Base-by-base conservation (phyloP, 2,113 vertebrate species). In the Eleginops maclovinus region DNA sequence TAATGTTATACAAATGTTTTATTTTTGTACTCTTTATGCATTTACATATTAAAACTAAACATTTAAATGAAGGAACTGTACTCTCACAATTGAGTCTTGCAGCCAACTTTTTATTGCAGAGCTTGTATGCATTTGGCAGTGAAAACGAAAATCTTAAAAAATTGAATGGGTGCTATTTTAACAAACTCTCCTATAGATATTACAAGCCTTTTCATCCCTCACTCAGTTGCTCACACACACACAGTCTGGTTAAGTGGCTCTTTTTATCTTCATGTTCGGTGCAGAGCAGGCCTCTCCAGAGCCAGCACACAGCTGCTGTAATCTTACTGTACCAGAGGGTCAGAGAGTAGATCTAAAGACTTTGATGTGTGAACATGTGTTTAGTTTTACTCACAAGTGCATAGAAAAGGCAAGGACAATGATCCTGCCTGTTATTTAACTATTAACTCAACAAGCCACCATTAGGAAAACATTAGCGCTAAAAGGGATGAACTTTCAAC, bases 21-120 rank as follows among this genome's bases (percentile, higher is more conserved):
- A 94, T 94, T 94, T 94, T 94, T 94, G 89, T 93, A 94, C 89
- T 89, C 91, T 73, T 89, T 58, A 67, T 87, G 79, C 88, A 86
- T 92, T 89, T 85, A 60, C 87, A 76, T 81, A 89, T 81, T 62
- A 84, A 82, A 81, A 84, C 63, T 62, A 80, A 82, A 75, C 73
- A 79, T 84, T 88, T 87, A 84, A 88, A 90, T 86, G 82, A 89
- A 90, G 73, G 68, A 87, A 69, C 16, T 89, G 67, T 88, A 86
- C 51, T 77, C 62, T 89, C 58, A 77, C 75, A 73, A 70, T 63
- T 90, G 79, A 88, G 78, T 86, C 82, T 56, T 63, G 44, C 28
- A 78, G 64, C 22, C 56, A 47, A 19, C 6, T 16, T 77, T 72
- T 86, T 59, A 72, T 75, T 86, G 68, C 82, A 36, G 82, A 80